Conservation (phyloP, 2,888 invertebrate species). For the Tachystola acroxantha region DNA sequence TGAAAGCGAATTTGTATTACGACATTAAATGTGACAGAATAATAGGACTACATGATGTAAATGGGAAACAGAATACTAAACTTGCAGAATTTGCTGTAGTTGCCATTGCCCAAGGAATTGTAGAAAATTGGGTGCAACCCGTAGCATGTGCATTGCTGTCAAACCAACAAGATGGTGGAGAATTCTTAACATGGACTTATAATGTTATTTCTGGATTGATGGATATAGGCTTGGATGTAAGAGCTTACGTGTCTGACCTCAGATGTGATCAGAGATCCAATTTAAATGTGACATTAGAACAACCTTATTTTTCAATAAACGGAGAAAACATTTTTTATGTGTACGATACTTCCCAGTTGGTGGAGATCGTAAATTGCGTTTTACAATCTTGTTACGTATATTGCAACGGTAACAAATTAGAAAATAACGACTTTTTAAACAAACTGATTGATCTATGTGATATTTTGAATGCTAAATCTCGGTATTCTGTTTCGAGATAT, state of each 20-base stretch:
- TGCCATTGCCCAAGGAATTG: not conserved
- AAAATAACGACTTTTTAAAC: not conserved
- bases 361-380: not conserved
- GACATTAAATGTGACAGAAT: not conserved
- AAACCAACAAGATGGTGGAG: not conserved
- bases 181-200: not conserved
- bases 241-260: not conserved
- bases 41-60: not conserved
- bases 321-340: not conserved
- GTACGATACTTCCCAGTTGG: not conserved
- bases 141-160: not conserved
- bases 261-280: not conserved
- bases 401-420: not conserved
- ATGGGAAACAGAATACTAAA: not conserved
- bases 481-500: not conserved
- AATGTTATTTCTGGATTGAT: not conserved
- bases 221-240: not conserved
- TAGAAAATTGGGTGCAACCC: not conserved
- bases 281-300: not conserved
- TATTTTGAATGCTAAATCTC: not conserved
- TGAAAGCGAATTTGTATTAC: not conserved
- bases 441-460: not conserved
- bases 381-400: not conserved
- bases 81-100: not conserved
- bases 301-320: not conserved